These are phyloP conservation scores for Serranus cabrilla DNA, from an alignment of 2,797 vertebrate genomes.

Conservation along the genomic window DNA sequence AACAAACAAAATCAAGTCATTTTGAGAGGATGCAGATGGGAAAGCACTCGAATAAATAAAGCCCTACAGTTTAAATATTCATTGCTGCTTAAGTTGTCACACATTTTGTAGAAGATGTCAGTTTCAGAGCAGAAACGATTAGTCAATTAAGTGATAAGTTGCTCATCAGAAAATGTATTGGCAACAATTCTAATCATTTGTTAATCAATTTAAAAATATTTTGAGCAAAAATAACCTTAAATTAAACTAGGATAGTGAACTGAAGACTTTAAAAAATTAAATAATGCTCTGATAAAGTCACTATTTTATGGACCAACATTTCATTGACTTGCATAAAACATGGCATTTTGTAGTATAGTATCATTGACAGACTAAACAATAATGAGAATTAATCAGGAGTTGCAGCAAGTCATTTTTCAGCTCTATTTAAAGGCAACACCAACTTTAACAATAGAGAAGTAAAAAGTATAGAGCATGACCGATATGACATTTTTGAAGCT, in stretches of 20 bases:
- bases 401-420: neutral
- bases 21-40: conserved; percentile 4
- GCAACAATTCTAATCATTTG: neutral
- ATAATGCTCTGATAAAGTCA: neutral
- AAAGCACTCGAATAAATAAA: conserved; percentile 1
- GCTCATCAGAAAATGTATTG: neutral
- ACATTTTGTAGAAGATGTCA: neutral
- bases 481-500: too few relatives aligned
- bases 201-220: neutral
- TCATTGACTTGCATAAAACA: neutral
- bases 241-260: neutral
- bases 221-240: neutral
- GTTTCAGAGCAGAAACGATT: neutral
- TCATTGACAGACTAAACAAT: neutral
- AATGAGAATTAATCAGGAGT: neutral
- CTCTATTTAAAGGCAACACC: neutral
- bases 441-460: neutral
- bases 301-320: neutral
- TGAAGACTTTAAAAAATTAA: neutral
- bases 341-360: neutral
- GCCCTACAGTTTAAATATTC: conserved; percentile 8
- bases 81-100: neutral
- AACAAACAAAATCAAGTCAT: conserved; percentile 25
- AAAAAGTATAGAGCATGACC: too few relatives aligned
- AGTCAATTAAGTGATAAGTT: neutral